Evolutionary conservation across 2,888 invertebrate genomes (phyloP).

Genomic region (Xestia c-nigrum): DNA sequence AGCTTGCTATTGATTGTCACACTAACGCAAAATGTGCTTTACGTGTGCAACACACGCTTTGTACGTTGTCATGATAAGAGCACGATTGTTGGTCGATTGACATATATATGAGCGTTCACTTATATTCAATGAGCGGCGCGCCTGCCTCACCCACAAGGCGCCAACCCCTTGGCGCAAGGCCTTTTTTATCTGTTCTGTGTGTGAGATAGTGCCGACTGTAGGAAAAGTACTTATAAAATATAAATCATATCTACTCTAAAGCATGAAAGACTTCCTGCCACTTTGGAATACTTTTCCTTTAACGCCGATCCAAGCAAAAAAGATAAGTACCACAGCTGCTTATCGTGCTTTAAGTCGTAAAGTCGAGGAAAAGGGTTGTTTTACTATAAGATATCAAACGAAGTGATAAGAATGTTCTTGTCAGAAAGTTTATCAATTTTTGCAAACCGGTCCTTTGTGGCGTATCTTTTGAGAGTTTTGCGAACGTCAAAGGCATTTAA

Average conservation of each 20-base stretch:
- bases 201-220: too few species aligned
- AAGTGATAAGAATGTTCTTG: conserved; percentile 41
- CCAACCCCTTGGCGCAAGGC: neutral
- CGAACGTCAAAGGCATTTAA: conserved; percentile 8
- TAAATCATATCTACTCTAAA: neutral
- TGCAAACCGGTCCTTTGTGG: neutral
- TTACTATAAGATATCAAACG: conserved; percentile 24
- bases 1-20: too few species aligned
- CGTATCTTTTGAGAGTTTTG: conserved; percentile 10
- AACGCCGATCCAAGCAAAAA: conserved; percentile 28
- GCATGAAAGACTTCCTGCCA: neutral
- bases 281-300: conserved; percentile 20
- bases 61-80: too few species aligned
- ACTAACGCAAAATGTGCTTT: too few species aligned
- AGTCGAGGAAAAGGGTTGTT: conserved; percentile 44
- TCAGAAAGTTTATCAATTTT: conserved; percentile 31
- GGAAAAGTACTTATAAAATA: neutral
- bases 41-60: too few species aligned
- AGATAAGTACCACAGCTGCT: conserved; percentile 24
- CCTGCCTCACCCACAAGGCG: too few species aligned
- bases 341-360: conserved; percentile 43
- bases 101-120: too few species aligned
- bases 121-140: too few species aligned
- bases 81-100: too few species aligned
- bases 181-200: too few species aligned